Base-by-base conservation (phyloP, 2,113 vertebrate species). In the Xiphophorus couchianus region DNA sequence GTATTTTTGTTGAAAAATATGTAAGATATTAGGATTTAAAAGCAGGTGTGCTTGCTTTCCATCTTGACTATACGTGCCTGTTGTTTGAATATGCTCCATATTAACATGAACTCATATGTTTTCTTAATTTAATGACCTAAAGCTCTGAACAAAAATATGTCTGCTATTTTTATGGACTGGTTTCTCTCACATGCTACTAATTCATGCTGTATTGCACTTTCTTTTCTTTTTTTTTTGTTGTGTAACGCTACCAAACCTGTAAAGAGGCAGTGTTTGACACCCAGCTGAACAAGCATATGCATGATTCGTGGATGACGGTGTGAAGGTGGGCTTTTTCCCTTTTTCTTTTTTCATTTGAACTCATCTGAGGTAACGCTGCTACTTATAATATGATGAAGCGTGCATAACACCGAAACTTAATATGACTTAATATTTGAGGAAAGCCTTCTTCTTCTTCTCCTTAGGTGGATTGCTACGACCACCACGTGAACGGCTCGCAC, bases 401-500 rank as follows among this genome's bases (percentile, higher is more conserved):
- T 10, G 10, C 51, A n/a, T n/a, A 10, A 33, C 17, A 25, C 25
- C 8, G 5, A 5, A 39, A 17, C 12, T 15, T 27, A 39, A 27
- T 25, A 2, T 37, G 22, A 19, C 4, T 28, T 28, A 28, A 28
- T 28, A 28, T 28, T 61, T 68, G 60, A 61, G 19, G 1, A 66
- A 28, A 37, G 7, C 1, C 5, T 80, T 63, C 2, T 91, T 30
- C 31, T 33, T 8, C 42, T 22, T 92, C 3, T 93, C 70, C 31
- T 60, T 81, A 99, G 97, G 94, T 99, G 44, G 95, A 97, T 51
- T 99, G 98, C 78, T 98, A 97, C 28, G 97, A 99, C 88, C 91
- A 96, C 78, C 97, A 95, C 12, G 70, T 31, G 31, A 97, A 93
- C 51, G 98, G 98, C 15, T 97, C 97, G 35, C 98, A 99, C 69